These are phyloP conservation scores for Drosophila pseudoananassae DNA, from an alignment of 1,140 invertebrate genomes.

Conservation along the genomic window DNA sequence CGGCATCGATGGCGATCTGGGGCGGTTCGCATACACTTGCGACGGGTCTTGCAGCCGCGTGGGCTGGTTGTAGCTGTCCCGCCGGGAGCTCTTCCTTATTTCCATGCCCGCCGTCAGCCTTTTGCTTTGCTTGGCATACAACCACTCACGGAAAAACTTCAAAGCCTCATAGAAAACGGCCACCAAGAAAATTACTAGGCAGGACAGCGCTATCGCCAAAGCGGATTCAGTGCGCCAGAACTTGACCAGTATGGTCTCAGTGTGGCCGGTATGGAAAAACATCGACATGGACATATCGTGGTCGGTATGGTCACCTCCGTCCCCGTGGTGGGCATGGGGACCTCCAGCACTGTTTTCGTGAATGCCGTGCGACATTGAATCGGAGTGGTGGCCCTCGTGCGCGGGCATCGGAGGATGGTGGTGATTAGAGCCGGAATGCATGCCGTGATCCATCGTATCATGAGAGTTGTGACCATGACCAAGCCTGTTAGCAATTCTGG, in stretches of 20 bases:
- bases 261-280: conserved; percentile 43
- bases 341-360: background rate
- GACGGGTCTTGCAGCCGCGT: background rate
- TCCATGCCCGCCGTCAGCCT: conserved; percentile 26
- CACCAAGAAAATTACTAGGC: conserved; percentile 50
- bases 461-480: conserved; percentile 1
- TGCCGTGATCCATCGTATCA: background rate
- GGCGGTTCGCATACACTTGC: conserved; percentile 10
- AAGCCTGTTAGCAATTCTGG: background rate
- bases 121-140: conserved; percentile 12
- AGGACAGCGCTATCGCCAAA: conserved; percentile 27
- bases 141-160: conserved; percentile 56
- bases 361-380: background rate
- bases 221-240: conserved; percentile 46
- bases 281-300: conserved; percentile 45
- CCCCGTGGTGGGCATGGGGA: background rate
- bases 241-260: conserved; percentile 58
- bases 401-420: background rate
- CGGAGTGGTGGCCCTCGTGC: background rate
- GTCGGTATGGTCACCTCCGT: background rate
- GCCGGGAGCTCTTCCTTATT: background rate
- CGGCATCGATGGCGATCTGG: conserved; percentile 1
- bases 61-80: conserved; percentile 1
- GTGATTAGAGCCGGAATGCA: background rate
- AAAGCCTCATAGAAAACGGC: conserved; percentile 63